Base-by-base conservation (phyloP, 2,113 vertebrate species). In the Hyla sarda region DNA sequence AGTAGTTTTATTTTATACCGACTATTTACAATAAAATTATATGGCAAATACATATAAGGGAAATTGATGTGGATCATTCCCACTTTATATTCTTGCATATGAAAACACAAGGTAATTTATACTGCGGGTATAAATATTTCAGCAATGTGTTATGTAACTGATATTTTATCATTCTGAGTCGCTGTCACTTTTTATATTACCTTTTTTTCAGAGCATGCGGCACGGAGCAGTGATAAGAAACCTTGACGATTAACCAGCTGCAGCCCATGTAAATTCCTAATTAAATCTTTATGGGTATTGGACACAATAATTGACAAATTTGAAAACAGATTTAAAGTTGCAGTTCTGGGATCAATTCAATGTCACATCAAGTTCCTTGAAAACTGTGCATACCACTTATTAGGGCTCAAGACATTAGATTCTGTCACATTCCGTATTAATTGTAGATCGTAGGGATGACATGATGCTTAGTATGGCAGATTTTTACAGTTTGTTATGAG, bases 61-160 rank as follows among this genome's bases (percentile, higher is more conserved):
- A 41, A 80, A 25, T 56, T 74, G 69, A 83, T 73, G 47, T 23
- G 30, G 32, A 56, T 54, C 32, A 54, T 83, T 83, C 37, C 17
- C 50, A 74, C 71, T 74, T 83, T 72, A 73, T 83, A 34, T 74
- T 34, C 69, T 56, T 16, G 34, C 37, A n/a, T 60, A 41, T 72
- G 69, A 45, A 74, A 73, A 52, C 69, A 75, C 52, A 41, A 75
- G n/a, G 82, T 72, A 41, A 60, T 32, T 67, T 48, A 78, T 60
- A 48, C 73, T 6, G 25, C 47, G 32, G 25, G 30, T 84, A 84
- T 84, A 56, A 85, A 67, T 77, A 67, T 77, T 85, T 67, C 73
- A 85, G 45, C 25, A 67, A 77, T 50, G 28, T 85, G 71, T 75
- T 84, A 62, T 65, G 72, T 13, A 60, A 37, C 82, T 76, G 25